A percentile compares a stretch with the other conserved stretches of the same genome.
These are phyloP conservation scores for Dicyrtoma fusca DNA, from an alignment of 2,888 invertebrate species.

Conservation along the genomic window DNA sequence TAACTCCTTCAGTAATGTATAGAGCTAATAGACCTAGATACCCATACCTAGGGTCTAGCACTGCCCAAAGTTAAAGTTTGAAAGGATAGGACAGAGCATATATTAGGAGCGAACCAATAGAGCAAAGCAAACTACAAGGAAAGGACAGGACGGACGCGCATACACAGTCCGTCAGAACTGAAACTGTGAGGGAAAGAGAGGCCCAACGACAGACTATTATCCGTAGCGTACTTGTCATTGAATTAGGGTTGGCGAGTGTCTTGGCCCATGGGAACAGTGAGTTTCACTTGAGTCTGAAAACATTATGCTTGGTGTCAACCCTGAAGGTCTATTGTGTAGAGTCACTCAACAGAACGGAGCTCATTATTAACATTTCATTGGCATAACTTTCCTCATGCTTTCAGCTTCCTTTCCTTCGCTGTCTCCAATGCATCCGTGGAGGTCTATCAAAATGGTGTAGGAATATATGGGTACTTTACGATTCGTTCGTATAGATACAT, in stretches of 20 bases:
- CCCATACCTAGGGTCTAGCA: no score
- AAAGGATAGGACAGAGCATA: no score
- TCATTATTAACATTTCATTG: slow-evolving; percentile 46
- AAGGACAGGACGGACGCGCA: no score
- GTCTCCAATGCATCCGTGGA: background rate
- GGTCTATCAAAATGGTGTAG: no score
- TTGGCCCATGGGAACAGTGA: slow-evolving; percentile 44
- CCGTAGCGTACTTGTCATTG: slow-evolving; percentile 13
- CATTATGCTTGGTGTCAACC: slow-evolving; percentile 54
- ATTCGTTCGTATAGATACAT: no score
- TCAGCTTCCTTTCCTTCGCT: background rate
- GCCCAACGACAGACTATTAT: no score
- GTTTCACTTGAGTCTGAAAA: slow-evolving; percentile 45
- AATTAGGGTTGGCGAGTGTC: slow-evolving; percentile 29
- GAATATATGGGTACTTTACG: no score
- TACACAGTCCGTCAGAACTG: no score
- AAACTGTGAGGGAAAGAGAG: no score
- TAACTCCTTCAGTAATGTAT: background rate
- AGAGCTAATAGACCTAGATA: background rate
- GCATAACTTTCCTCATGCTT: slow-evolving; percentile 1
- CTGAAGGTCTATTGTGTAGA: slow-evolving; percentile 41
- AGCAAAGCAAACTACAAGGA: no score
- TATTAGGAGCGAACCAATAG: no score
- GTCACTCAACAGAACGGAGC: slow-evolving; percentile 49
- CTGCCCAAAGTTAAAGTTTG: no score